Evolutionary conservation across 2,797 vertebrate genomes (phyloP).

Genomic region (Bryconaethiops microstoma): DNA sequence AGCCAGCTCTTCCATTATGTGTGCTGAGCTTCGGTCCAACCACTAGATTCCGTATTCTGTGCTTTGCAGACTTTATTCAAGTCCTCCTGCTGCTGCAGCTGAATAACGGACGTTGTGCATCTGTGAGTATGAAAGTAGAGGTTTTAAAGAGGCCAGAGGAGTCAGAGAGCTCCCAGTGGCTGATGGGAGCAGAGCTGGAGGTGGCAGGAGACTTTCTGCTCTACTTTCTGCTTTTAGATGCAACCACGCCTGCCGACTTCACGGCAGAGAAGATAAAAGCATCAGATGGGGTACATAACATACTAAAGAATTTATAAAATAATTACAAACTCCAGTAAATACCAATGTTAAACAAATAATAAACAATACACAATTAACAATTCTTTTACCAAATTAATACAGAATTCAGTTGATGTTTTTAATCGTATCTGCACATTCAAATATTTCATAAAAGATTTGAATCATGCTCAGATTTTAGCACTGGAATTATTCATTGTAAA

Average conservation of each 20-base stretch:
- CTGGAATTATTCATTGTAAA: too few species aligned
- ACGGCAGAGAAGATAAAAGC: neutral
- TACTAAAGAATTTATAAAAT: neutral
- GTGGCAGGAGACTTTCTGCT: conserved; percentile 51
- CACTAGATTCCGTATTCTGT: neutral
- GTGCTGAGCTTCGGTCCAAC: neutral
- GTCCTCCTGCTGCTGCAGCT: neutral
- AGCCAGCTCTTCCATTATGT: neutral
- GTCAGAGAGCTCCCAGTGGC: conserved; percentile 30
- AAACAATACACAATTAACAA: too few species aligned
- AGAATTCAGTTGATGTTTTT: too few species aligned
- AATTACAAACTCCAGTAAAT: too few species aligned
- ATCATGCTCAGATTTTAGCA: too few species aligned
- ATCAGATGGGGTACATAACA: neutral
- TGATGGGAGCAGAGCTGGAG: conserved; percentile 41
- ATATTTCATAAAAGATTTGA: too few species aligned
- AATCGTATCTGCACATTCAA: too few species aligned
- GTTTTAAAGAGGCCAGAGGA: conserved; percentile 46
- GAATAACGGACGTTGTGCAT: conserved; percentile 27
- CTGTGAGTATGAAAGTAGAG: neutral
- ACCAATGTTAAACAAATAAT: too few species aligned
- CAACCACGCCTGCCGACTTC: conserved; percentile 10
- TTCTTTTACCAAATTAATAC: too few species aligned
- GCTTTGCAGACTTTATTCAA: conserved; percentile 4
- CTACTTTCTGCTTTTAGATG: conserved; percentile 58